Conservation (phyloP, 2,888 invertebrate genomes). For the Andrena camellia region DNA sequence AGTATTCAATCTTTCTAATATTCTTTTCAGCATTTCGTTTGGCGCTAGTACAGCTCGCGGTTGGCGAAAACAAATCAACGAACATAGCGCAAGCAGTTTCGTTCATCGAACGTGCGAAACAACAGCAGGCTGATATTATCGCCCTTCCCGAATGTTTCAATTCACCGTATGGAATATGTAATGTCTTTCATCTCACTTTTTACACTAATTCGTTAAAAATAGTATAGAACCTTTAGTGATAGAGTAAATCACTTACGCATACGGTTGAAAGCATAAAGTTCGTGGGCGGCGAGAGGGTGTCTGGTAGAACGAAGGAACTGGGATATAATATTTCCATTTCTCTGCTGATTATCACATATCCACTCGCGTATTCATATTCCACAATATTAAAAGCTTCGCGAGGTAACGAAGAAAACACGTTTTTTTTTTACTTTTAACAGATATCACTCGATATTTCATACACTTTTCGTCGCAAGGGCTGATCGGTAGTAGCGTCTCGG, state of each 20-base stretch:
- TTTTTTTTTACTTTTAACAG: background rate
- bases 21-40: slow-evolving; percentile 88
- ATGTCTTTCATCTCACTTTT: slow-evolving; percentile 16
- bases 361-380: background rate
- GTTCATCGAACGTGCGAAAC: slow-evolving; percentile 90
- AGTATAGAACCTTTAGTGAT: background rate
- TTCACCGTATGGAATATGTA: slow-evolving; percentile 95
- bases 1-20: background rate
- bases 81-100: slow-evolving; percentile 91
- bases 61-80: slow-evolving; percentile 90
- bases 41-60: slow-evolving; percentile 93
- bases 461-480: background rate
- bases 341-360: background rate
- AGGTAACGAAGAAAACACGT: background rate
- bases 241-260: background rate
- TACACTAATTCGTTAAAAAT: background rate
- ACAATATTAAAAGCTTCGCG: background rate
- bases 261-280: background rate
- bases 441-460: background rate
- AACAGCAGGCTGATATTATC: slow-evolving; percentile 88
- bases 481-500: background rate
- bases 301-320: background rate
- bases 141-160: slow-evolving; percentile 96
- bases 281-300: background rate
- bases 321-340: background rate